Conservation (phyloP, 2,113 vertebrate genomes). For the Eclectus roratus region DNA sequence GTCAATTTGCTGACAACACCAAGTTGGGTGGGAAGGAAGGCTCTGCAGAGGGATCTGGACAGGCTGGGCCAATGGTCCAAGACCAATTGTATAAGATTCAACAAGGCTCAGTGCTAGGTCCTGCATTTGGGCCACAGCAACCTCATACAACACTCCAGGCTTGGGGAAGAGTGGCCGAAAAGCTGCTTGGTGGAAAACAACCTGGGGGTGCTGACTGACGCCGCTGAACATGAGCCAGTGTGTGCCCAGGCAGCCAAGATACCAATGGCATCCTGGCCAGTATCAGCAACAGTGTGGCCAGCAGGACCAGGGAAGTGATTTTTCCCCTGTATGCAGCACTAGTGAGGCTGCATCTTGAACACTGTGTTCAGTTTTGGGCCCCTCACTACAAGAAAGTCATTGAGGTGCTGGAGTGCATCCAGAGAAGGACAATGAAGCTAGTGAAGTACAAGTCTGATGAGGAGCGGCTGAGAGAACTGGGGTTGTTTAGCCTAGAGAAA, state of each 20-base stretch:
- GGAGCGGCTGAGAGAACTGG: not conserved
- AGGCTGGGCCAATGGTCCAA: not conserved
- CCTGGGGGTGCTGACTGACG: no score
- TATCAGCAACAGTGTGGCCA: not conserved
- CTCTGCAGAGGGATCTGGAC: not conserved
- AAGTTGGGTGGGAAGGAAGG: not conserved
- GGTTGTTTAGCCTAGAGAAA: not conserved
- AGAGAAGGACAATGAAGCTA: not conserved
- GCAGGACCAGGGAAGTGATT: not conserved
- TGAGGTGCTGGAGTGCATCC: not conserved
- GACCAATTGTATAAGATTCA: not conserved
- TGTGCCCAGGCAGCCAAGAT: not conserved
- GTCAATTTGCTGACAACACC: not conserved
- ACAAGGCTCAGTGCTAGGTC: not conserved
- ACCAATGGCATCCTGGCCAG: not conserved
- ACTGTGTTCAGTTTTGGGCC: not conserved
- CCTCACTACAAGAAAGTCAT: not conserved
- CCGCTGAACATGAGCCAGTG: fast-evolving
- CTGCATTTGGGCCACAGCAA: no score
- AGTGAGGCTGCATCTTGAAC: not conserved
- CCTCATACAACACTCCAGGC: not conserved
- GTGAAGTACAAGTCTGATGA: not conserved
- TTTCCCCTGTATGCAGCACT: not conserved
- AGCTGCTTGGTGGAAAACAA: not conserved
- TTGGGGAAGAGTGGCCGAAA: not conserved